Evolutionary conservation across 2,113 vertebrate genomes (phyloP).

Genomic region (Paratilapia polleni): DNA sequence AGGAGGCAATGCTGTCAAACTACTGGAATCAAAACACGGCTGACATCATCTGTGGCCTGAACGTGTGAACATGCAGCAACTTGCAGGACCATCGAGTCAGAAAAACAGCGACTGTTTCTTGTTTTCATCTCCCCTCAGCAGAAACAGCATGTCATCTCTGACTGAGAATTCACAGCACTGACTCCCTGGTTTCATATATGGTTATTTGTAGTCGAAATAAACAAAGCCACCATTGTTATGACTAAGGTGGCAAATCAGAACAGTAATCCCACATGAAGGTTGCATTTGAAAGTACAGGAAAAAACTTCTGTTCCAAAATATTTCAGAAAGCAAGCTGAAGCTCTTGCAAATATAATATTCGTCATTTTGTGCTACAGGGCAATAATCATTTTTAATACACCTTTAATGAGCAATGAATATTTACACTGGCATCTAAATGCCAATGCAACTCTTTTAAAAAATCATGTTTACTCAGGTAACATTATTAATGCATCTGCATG

Average conservation of each 20-base stretch:
- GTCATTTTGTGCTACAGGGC: slow-evolving; percentile 1
- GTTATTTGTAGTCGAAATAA: not conserved
- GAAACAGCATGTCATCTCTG: not conserved
- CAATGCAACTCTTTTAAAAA: slow-evolving; percentile 2
- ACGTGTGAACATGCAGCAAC: slow-evolving; percentile 33
- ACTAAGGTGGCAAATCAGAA: not conserved
- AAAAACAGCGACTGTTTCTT: not conserved
- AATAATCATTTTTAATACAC: slow-evolving; percentile 32
- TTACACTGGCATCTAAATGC: slow-evolving; percentile 39
- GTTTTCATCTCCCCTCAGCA: slow-evolving; percentile 7
- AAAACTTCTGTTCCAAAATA: not conserved
- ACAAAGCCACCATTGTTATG: not conserved
- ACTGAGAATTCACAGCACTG: not conserved
- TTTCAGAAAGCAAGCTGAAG: not conserved
- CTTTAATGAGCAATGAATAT: slow-evolving; percentile 59
- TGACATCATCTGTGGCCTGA: slow-evolving; percentile 51
- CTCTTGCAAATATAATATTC: not conserved
- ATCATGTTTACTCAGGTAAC: slow-evolving; percentile 25
- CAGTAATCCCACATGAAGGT: not conserved
- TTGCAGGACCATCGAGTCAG: slow-evolving; percentile 6
- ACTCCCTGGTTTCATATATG: not conserved
- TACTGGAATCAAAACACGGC: slow-evolving; percentile 41
- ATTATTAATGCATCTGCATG: slow-evolving; percentile 38
- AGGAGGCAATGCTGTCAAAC: slow-evolving; percentile 55
- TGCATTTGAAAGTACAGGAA: not conserved